These are phyloP conservation scores for Trachelus troglodyta DNA, from an alignment of 2,888 invertebrate genomes.

Conservation along the genomic window DNA sequence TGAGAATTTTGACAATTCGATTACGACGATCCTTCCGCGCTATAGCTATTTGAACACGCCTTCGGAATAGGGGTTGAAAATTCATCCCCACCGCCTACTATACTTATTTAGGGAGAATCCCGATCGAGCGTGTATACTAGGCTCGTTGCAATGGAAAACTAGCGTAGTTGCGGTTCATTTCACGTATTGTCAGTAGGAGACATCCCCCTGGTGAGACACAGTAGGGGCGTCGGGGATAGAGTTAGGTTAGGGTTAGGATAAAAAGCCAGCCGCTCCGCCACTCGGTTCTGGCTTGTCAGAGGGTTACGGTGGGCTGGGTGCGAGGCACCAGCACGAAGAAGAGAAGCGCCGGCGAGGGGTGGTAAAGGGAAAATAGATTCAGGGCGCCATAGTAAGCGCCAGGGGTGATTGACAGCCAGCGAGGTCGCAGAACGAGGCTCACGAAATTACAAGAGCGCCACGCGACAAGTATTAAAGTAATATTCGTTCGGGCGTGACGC, in stretches of 20 bases:
- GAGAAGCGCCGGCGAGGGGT: slow-evolving; percentile 25
- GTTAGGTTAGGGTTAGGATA: slow-evolving; percentile 38
- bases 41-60: neutral
- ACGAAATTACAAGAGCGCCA: slow-evolving; percentile 6
- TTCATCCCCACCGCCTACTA: neutral
- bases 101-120: neutral
- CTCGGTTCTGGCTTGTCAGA: slow-evolving; percentile 16
- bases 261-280: slow-evolving; percentile 30
- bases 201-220: slow-evolving; percentile 28
- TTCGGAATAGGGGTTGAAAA: neutral
- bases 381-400: neutral
- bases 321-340: slow-evolving; percentile 18
- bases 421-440: neutral
- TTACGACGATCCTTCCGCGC: neutral
- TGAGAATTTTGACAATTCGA: neutral
- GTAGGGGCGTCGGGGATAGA: slow-evolving; percentile 31
- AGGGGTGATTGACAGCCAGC: slow-evolving; percentile 2
- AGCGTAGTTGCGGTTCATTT: slow-evolving; percentile 25
- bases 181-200: slow-evolving; percentile 37
- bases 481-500: slow-evolving; percentile 9
- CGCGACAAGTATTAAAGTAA: slow-evolving; percentile 16
- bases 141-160: slow-evolving; percentile 5
- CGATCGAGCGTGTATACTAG: neutral
- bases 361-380: slow-evolving; percentile 1
- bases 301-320: slow-evolving; percentile 24